These are phyloP conservation scores for Lasaia peninsularis DNA, from an alignment of 1,140 invertebrate genomes.

Conservation along the genomic window DNA sequence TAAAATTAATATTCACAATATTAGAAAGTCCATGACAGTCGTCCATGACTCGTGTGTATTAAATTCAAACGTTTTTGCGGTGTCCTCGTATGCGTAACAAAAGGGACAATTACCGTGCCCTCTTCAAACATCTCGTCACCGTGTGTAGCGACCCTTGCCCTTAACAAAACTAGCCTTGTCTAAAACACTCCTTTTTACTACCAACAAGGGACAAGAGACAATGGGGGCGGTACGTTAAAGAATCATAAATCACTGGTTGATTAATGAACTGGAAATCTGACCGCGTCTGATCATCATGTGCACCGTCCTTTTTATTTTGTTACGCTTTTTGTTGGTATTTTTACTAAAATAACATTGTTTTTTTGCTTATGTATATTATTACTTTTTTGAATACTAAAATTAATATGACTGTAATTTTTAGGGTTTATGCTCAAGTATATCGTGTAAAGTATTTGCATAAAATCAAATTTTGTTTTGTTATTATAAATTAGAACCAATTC, in stretches of 20 bases:
- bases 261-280: slow-evolving; percentile 47
- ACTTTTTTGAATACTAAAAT: too few species aligned
- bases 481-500: too few species aligned
- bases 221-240: slow-evolving; percentile 38
- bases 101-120: slow-evolving; percentile 10
- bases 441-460: too few species aligned
- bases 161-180: slow-evolving; percentile 33
- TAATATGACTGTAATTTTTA: too few species aligned
- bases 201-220: slow-evolving; percentile 33
- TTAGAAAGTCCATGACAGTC: too few species aligned
- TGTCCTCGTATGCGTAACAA: slow-evolving; percentile 8
- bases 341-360: not conserved
- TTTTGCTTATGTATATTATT: too few species aligned
- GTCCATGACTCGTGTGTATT: not conserved
- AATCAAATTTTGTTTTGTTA: too few species aligned
- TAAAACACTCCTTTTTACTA: slow-evolving; percentile 34
- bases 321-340: not conserved
- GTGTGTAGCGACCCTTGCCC: slow-evolving; percentile 24
- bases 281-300: slow-evolving; percentile 24
- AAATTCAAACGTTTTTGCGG: slow-evolving; percentile 12
- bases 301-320: slow-evolving; percentile 6
- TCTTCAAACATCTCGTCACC: slow-evolving; percentile 18
- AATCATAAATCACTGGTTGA: slow-evolving; percentile 56
- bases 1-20: too few species aligned
- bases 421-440: too few species aligned